Evolutionary conservation across 2,888 invertebrate species (phyloP), one percentile per base, ranked within the genome.

Genomic region (Scaptomyza polygonia): DNA sequence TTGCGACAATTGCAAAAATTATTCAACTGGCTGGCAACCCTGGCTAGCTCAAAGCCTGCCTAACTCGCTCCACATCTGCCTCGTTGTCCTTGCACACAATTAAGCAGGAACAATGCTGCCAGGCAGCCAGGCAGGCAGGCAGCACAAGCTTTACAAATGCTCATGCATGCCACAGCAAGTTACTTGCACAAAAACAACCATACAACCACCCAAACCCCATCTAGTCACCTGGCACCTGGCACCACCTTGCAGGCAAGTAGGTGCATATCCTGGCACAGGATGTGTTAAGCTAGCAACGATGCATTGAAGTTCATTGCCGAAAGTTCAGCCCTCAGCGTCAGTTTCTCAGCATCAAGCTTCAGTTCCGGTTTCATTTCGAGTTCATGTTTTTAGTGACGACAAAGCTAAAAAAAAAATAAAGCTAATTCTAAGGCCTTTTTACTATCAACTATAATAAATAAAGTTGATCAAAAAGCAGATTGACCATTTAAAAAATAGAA

Each of bases 91-190:
- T 79, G 75, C 83, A 82, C 63, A 84, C 86, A 83, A 83, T 83
- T 87, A 83, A 77, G 79, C 88, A 87, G 72, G 77, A 77, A 83
- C 83, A 83, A 83, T 85, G 82, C 68, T n/a, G n/a, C n/a, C n/a
- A 52, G 57, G 57, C 47, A 48, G 47, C 0, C 34, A 14, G 14
- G 36, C 36, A 36, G 36, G 36, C 36, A 36, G 36, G 3, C 14
- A 36, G 36, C 77, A 70, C 53, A 66, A 59, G 82, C 79, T 67
- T 67, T 72, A 70, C 74, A 66, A 54, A 73, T 64, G 56, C 67
- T 55, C 57, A 69, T 58, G 68, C 67, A 80, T 65, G 36, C 14
- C 14, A 14, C 14, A 36, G 36, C 36, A 6, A 36, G 36, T 36
- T 8, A 36, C 7, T 36, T 36, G 8, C 14, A 51, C 39, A 32